Evolutionary conservation across 2,797 vertebrate genomes (phyloP).

Genomic region (Telmatherina bonti): DNA sequence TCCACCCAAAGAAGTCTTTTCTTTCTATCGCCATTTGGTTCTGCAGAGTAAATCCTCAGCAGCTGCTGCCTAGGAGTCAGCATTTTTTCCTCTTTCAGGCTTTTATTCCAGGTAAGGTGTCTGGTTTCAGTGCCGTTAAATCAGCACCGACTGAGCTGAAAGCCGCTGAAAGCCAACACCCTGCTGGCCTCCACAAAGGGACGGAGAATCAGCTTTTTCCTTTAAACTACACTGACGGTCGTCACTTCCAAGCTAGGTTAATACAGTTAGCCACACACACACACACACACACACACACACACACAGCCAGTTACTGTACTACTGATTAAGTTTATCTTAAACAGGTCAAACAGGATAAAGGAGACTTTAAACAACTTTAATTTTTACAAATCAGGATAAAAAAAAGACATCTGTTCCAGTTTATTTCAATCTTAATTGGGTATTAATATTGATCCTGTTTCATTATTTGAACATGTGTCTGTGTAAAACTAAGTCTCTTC

Average conservation of each 20-base stretch:
- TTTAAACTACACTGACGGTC: constrained; percentile 23
- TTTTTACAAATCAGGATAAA: too few relatives aligned
- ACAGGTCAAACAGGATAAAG: neutral
- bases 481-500: too few relatives aligned
- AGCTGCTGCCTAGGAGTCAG: neutral
- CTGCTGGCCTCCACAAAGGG: constrained; percentile 41
- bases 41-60: neutral
- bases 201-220: constrained; percentile 46
- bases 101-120: constrained; percentile 52
- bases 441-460: too few relatives aligned
- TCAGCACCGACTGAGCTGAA: constrained; percentile 50
- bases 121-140: constrained; percentile 54
- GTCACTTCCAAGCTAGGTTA: neutral
- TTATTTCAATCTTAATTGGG: too few relatives aligned
- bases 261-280: neutral
- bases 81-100: constrained; percentile 4
- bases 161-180: constrained; percentile 67
- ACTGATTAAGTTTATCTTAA: neutral
- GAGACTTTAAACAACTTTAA: neutral
- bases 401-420: too few relatives aligned
- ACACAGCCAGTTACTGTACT: neutral
- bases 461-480: too few relatives aligned
- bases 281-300: neutral
- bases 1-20: neutral
- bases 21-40: neutral